phyloP scores from a whole-genome alignment of 2,888 invertebrate species.

The Mythimna pallens region DNA sequence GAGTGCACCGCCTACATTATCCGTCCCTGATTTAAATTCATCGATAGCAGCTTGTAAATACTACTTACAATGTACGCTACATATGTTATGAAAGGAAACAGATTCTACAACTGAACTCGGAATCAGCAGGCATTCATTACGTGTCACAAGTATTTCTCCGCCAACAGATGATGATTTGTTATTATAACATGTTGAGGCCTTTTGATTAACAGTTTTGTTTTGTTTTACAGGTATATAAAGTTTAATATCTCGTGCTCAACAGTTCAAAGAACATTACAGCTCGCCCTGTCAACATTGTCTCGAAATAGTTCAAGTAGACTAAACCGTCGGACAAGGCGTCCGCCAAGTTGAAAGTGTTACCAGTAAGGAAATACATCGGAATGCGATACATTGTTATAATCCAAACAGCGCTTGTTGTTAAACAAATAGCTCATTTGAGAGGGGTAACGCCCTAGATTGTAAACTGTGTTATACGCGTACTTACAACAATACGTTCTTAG shows the following conservation, averaged over 20 bases:
- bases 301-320: slow-evolving; percentile 64
- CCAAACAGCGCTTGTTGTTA: slow-evolving; percentile 82
- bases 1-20: slow-evolving; percentile 64
- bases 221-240: slow-evolving; percentile 26
- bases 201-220: slow-evolving; percentile 38
- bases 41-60: slow-evolving; percentile 60
- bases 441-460: slow-evolving; percentile 88
- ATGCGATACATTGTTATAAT: slow-evolving; percentile 82
- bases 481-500: slow-evolving; percentile 84
- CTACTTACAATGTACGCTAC: slow-evolving; percentile 31
- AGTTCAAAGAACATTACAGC: slow-evolving; percentile 60
- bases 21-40: slow-evolving; percentile 63
- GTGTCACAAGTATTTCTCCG: slow-evolving; percentile 21
- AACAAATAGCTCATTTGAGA: slow-evolving; percentile 85
- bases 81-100: slow-evolving; percentile 40
- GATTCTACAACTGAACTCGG: slow-evolving; percentile 40
- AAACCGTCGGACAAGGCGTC: slow-evolving; percentile 56
- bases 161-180: slow-evolving; percentile 27
- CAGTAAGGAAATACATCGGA: slow-evolving; percentile 67
- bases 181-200: slow-evolving; percentile 13
- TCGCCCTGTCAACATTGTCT: slow-evolving; percentile 59
- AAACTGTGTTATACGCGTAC: slow-evolving; percentile 76
- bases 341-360: slow-evolving; percentile 49
- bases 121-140: slow-evolving; percentile 24
- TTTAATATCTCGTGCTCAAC: slow-evolving; percentile 34